These are phyloP conservation scores for Anolis apletophallus DNA, from an alignment of 2,797 vertebrate species.

Conservation along the genomic window DNA sequence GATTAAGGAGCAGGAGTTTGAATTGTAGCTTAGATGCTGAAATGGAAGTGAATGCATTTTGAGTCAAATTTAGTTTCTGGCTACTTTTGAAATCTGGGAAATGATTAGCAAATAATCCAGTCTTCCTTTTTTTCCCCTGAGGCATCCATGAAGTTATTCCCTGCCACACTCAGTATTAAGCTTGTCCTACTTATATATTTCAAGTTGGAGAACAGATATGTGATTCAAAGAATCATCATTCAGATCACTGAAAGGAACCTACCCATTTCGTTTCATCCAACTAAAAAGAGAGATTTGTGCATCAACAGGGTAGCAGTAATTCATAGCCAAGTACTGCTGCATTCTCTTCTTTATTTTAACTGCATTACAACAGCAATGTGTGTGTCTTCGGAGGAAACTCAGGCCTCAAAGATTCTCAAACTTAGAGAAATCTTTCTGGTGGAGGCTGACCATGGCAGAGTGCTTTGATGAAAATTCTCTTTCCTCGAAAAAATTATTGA, in stretches of 20 bases:
- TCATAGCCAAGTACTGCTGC: not conserved
- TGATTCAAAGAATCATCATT: not conserved
- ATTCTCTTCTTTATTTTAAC: not conserved
- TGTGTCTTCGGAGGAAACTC: not conserved
- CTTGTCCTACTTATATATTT: not conserved
- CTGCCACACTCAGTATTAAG: too few relatives aligned
- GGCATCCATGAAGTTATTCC: not conserved
- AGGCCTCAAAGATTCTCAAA: not conserved
- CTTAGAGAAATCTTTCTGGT: not conserved
- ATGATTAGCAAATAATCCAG: not conserved
- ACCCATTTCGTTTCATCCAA: not conserved
- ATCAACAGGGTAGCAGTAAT: not conserved
- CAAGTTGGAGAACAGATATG: not conserved
- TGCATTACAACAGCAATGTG: not conserved
- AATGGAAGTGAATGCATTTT: not conserved
- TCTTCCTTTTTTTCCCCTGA: not conserved
- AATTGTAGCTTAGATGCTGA: not conserved
- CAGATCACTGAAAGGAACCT: not conserved
- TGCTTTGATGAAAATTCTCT: slow-evolving; percentile 21
- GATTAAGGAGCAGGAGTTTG: not conserved
- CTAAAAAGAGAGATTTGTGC: not conserved
- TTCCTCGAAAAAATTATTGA: slow-evolving; percentile 6
- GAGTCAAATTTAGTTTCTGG: not conserved
- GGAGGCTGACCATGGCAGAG: slow-evolving; percentile 2
- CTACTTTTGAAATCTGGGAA: not conserved